Evolutionary conservation across 1,140 invertebrate species (phyloP).

Genomic region (Anastatus disparis): DNA sequence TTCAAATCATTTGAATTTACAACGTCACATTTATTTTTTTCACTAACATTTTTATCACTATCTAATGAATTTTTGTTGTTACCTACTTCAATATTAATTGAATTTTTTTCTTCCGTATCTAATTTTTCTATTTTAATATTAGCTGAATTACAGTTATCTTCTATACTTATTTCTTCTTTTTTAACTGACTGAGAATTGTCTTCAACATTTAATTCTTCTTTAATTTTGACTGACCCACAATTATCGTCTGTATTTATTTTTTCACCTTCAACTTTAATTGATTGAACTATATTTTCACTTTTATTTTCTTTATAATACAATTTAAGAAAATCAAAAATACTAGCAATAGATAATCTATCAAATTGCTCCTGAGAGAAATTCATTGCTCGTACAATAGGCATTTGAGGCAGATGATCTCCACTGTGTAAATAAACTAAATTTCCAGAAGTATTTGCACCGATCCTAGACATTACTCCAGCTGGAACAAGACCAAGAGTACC

Average conservation of each 20-base stretch:
- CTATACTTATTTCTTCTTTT: too few species aligned
- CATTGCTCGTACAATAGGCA: slow-evolving; percentile 80
- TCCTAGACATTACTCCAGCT: slow-evolving; percentile 81
- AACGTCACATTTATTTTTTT: slow-evolving; percentile 32
- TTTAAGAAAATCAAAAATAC: slow-evolving; percentile 78
- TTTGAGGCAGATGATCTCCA: slow-evolving; percentile 78
- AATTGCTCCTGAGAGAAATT: slow-evolving; percentile 77
- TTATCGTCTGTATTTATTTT: neutral
- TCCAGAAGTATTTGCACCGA: slow-evolving; percentile 73
- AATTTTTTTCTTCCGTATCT: neutral
- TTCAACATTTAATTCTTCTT: slow-evolving; percentile 16
- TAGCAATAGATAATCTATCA: slow-evolving; percentile 75
- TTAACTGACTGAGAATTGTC: too few species aligned
- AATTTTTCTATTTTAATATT: too few species aligned
- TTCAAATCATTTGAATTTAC: slow-evolving; percentile 26
- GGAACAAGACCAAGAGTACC: slow-evolving; percentile 84
- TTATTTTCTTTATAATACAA: slow-evolving; percentile 69
- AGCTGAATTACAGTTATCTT: too few species aligned
- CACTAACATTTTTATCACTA: slow-evolving; percentile 9
- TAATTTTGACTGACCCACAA: neutral
- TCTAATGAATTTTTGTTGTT: neutral
- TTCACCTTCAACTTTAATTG: neutral
- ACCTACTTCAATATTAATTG: neutral
- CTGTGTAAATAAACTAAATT: slow-evolving; percentile 81
- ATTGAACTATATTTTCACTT: neutral